phyloP scores from a whole-genome alignment of 1,140 invertebrate species.

The Zophobas atratus region DNA sequence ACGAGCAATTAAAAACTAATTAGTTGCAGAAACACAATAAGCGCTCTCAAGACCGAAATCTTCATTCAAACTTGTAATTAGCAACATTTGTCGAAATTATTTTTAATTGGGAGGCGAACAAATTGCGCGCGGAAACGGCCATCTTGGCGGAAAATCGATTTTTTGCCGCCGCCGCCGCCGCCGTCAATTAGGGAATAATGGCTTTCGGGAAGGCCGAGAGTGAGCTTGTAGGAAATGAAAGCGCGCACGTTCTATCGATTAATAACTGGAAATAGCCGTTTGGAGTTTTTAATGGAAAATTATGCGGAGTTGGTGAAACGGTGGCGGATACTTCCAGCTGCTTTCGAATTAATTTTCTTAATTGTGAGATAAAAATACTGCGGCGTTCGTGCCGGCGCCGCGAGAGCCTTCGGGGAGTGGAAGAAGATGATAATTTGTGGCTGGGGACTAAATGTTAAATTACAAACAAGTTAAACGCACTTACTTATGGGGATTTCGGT shows the following conservation, averaged over 20 bases:
- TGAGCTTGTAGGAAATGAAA: not conserved
- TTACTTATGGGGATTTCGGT: too few relatives aligned
- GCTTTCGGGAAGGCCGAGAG: too few relatives aligned
- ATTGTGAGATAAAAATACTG: not conserved
- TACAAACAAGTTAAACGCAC: too few relatives aligned
- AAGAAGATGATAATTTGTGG: too few relatives aligned
- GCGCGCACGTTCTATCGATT: not conserved
- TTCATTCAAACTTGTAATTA: slow-evolving; percentile 31
- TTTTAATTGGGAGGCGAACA: slow-evolving; percentile 37
- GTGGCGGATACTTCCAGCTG: not conserved
- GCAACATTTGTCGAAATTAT: not conserved
- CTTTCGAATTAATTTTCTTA: slow-evolving; percentile 10
- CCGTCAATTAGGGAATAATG: too few relatives aligned
- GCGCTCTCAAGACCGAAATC: slow-evolving; percentile 17
- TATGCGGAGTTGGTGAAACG: not conserved
- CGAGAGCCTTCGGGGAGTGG: not conserved
- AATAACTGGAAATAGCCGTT: not conserved
- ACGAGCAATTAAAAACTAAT: slow-evolving; percentile 48
- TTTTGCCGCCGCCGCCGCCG: not conserved
- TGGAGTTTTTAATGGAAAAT: not conserved
- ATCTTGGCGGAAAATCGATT: not conserved
- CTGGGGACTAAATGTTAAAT: too few relatives aligned
- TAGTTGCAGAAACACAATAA: slow-evolving; percentile 41
- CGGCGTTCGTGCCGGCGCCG: not conserved
- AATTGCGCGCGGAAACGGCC: not conserved